Evolutionary conservation across 2,113 vertebrate genomes (phyloP).

Genomic region (Orycteropus afer): DNA sequence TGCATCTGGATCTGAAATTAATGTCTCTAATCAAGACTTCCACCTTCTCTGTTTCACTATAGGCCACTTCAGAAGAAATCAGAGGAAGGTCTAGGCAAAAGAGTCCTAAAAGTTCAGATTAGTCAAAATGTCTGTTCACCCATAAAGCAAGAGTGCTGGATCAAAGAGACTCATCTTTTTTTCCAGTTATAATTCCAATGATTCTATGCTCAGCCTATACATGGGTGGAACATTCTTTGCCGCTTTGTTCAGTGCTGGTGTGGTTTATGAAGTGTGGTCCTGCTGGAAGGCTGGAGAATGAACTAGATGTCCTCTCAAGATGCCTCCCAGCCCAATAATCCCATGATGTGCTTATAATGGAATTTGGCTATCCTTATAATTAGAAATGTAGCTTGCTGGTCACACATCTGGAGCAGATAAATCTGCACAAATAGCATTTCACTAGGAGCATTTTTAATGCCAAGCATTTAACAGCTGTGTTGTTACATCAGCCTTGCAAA

Average conservation of each 20-base stretch:
- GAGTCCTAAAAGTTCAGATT: neutral
- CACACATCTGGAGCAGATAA: slow-evolving; percentile 83
- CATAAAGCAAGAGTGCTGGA: neutral
- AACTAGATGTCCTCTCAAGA: slow-evolving; percentile 74
- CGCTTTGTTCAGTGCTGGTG: slow-evolving; percentile 58
- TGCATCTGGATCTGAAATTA: neutral
- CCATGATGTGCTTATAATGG: slow-evolving; percentile 80
- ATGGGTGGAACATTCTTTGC: slow-evolving; percentile 42
- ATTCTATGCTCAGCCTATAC: slow-evolving; percentile 44
- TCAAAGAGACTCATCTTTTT: neutral
- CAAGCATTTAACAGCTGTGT: slow-evolving; percentile 73
- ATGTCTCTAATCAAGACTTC: neutral
- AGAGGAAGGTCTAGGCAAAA: neutral
- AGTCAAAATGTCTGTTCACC: slow-evolving; percentile 14
- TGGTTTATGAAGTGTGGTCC: slow-evolving; percentile 53
- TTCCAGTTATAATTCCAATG: neutral
- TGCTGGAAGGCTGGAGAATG: slow-evolving; percentile 55
- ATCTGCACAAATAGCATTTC: slow-evolving; percentile 78
- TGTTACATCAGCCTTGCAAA: slow-evolving; percentile 68
- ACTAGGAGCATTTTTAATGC: slow-evolving; percentile 75
- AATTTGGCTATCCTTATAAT: slow-evolving; percentile 79
- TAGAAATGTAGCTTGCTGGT: slow-evolving; percentile 77
- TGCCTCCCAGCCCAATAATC: slow-evolving; percentile 63
- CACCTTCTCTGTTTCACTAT: neutral
- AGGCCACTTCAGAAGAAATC: neutral